Evolutionary conservation across 2,113 vertebrate species (phyloP).

Genomic region (Pelmatolapia mariae): DNA sequence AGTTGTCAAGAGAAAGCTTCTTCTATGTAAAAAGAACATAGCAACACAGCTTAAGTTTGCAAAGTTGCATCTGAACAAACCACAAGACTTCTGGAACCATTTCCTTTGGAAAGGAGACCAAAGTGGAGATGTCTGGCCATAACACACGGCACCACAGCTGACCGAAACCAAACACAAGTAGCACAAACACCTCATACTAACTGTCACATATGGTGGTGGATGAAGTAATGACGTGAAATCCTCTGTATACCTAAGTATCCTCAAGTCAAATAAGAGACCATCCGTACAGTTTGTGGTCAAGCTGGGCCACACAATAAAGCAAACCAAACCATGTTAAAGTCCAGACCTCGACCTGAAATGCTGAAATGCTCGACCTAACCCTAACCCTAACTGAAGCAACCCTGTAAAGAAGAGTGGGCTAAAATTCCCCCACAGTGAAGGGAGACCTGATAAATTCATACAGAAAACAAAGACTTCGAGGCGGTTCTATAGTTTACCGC

Average conservation of each 20-base stretch:
- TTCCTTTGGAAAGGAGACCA: background rate
- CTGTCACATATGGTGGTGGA: background rate
- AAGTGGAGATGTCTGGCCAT: background rate
- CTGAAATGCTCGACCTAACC: background rate
- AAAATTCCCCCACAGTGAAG: background rate
- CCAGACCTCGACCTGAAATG: background rate
- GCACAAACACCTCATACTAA: background rate
- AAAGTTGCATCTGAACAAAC: background rate
- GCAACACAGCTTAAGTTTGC: background rate
- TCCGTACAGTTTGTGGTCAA: background rate
- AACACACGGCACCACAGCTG: fast-evolving
- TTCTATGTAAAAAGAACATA: background rate
- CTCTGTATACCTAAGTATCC: background rate
- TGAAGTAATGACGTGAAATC: background rate
- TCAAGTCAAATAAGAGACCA: background rate
- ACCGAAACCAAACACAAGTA: background rate
- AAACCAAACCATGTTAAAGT: background rate
- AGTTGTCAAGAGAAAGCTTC: background rate
- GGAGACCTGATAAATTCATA: background rate
- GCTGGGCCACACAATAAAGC: background rate
- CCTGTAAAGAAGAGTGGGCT: fast-evolving
- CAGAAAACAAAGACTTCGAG: background rate
- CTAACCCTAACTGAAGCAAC: background rate
- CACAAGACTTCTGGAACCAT: background rate
- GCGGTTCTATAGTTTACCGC: background rate